Evolutionary conservation across 2,797 vertebrate species (phyloP), one percentile per base, ranked within the genome.

Genomic region (Streptopelia turtur): DNA sequence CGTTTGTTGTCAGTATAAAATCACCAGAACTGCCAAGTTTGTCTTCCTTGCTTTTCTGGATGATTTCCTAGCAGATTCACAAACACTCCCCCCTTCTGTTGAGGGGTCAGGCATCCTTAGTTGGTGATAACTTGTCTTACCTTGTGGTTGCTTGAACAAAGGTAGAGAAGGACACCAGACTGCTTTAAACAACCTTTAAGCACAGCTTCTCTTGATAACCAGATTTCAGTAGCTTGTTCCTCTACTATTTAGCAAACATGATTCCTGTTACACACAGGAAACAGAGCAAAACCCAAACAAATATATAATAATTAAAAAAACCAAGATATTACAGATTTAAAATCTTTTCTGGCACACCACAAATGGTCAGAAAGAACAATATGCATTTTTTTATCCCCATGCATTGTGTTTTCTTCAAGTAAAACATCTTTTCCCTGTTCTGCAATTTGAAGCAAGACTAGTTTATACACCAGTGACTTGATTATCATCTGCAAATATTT

Each of bases 1-100:
- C 8, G 57, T 53, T 83, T 78, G 30, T 81, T 95, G 88, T 80
- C 41, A 50, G 35, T 74, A 57, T 79, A 71, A 64, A 84, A 83
- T 74, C 83, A 70, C 16, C 33, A 68, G 35, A 88, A 88, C 30
- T 70, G 35, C 22, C 49, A 82, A 75, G 31, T 45, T 80, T 55
- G 27, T 47, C 25, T 89, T 94, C 59, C 10, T 55, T 84, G 56
- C 63, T 88, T 81, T 93, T 91, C 39, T 47, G 39, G 16, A 49
- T 76, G 28, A 65, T 66, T 93, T 83, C 55, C 77, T 84, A 47
- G 70, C 70, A 84, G 31, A 37, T 10, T 93, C 3, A 63, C 25
- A 50, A 71, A 94, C 35, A 80, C 39, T 33, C 18, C 5, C 16
- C 6, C 1, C 35, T 87, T 83, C 30, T 65, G 5, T 31, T 78